phyloP scores from a whole-genome alignment of 2,797 vertebrate species.

The Cirrhinus molitorella region DNA sequence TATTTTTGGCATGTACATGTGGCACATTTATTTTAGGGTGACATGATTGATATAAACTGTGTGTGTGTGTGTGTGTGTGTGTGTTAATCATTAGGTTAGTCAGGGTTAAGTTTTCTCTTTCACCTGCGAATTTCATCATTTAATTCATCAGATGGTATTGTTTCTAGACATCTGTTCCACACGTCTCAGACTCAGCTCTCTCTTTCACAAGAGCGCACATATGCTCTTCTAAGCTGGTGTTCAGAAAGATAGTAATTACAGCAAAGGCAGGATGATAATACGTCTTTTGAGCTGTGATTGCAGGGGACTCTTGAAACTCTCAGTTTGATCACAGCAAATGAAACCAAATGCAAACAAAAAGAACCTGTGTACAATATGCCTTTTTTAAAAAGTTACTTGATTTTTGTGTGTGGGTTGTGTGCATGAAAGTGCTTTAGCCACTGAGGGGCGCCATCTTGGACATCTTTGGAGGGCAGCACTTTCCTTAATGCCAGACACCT shows the following conservation, averaged over 20 bases:
- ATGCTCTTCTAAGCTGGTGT: conserved; percentile 22
- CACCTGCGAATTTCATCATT: conserved; percentile 4
- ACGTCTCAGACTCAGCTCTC: background rate
- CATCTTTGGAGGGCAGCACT: background rate
- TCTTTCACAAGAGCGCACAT: background rate
- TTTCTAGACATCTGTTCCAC: conserved; percentile 10
- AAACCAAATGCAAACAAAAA: conserved; percentile 11
- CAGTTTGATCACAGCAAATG: conserved; percentile 23
- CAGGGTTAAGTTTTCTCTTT: conserved; percentile 1
- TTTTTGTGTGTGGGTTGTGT: background rate
- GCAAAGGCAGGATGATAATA: conserved; percentile 33
- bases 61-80: background rate
- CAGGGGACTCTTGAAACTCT: conserved; percentile 17
- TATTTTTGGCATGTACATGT: conserved; percentile 65
- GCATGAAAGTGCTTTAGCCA: background rate
- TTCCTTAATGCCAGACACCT: background rate
- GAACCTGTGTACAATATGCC: background rate
- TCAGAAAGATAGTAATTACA: conserved; percentile 27
- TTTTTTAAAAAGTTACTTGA: background rate
- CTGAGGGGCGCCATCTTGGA: background rate
- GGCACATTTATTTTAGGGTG: background rate
- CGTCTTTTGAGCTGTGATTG: conserved; percentile 38
- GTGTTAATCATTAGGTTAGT: background rate
- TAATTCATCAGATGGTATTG: conserved; percentile 19
- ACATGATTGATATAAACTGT: background rate